Base-by-base conservation (phyloP, 2,888 invertebrate species). In the Hydroisotoma schaefferi region DNA sequence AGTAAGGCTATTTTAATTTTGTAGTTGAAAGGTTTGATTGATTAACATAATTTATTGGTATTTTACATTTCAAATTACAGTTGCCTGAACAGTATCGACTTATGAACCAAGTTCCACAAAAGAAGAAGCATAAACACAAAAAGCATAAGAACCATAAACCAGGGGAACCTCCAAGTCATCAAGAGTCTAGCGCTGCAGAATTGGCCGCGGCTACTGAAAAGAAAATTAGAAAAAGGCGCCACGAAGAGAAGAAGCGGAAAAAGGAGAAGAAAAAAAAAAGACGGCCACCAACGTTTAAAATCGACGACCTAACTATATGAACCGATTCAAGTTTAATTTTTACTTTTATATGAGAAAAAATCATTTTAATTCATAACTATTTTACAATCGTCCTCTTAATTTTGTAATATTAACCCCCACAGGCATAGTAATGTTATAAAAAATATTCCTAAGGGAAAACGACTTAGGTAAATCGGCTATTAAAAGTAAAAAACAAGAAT, bases 191-290 rank as follows among this genome's bases (percentile, higher is more conserved):
- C 23, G 59, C 70, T 10, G 61, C 69, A 2, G 70, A 67, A 15
- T 49, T 67, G 22, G 61, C 84, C 86, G 91, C 92, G 76, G 88
- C 90, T 20, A 92, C 92, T 74, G 94, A 94, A 75, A 94, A 93
- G 82, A 94, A 94, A 76, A 93, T 93, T 77, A 94, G 93, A 81
- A 94, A 93, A 76, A 93, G 92, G 76, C 82, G 92, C 37, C 92
- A 93, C 73, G 93, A 94, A 73, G 94, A 94, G 70, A 93, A 91
- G 79, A 94, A 93, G 77, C 81, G 93, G 74, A 94, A 93, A 84
- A 94, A 94, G 80, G 93, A 94, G 75, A 94, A 94, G 78, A 94
- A 94, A 74, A 83, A 93, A 73, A 94, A 94, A 84, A 94, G 94
- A 77, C 91, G 92, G n/a, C n/a, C n/a, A n/a, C n/a, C n/a, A n/a